phyloP scores from a whole-genome alignment of 2,797 vertebrate genomes.

The Crax fasciolata region DNA sequence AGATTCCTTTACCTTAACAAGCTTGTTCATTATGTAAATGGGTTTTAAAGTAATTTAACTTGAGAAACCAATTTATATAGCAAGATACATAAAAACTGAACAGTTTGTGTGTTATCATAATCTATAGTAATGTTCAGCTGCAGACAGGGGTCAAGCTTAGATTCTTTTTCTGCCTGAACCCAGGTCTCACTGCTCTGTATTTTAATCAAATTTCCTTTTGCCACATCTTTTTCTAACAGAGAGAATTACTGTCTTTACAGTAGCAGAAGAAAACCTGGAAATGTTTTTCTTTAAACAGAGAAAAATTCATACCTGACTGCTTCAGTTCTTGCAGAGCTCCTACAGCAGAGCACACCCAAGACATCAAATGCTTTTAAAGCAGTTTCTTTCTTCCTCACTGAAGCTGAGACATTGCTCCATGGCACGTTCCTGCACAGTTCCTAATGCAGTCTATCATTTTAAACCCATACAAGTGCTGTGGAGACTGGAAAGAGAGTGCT shows the following conservation, averaged over 20 bases:
- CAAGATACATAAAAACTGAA: neutral
- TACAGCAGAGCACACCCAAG: neutral
- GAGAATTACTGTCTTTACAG: neutral
- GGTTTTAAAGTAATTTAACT: neutral
- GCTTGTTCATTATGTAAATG: neutral
- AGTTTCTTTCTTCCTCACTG: neutral
- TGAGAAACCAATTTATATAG: neutral
- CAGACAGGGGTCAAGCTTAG: neutral
- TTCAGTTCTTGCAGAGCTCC: neutral
- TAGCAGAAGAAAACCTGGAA: neutral
- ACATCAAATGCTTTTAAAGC: neutral
- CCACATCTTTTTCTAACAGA: neutral
- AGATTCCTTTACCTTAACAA: neutral
- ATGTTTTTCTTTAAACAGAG: neutral
- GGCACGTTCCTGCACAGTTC: accelerated
- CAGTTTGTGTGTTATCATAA: neutral
- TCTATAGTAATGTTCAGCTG: neutral
- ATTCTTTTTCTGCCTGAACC: neutral
- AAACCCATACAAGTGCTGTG: neutral
- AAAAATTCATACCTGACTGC: neutral
- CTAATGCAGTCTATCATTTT: neutral
- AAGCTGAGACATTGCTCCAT: neutral
- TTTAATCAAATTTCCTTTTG: neutral
- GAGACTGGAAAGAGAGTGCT: neutral
- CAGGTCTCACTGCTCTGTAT: neutral